Percentiles rank a stretch among this genome's conserved stretches.
These are phyloP conservation scores for Anas georgica DNA, from an alignment of 2,797 vertebrate species.

Conservation along the genomic window DNA sequence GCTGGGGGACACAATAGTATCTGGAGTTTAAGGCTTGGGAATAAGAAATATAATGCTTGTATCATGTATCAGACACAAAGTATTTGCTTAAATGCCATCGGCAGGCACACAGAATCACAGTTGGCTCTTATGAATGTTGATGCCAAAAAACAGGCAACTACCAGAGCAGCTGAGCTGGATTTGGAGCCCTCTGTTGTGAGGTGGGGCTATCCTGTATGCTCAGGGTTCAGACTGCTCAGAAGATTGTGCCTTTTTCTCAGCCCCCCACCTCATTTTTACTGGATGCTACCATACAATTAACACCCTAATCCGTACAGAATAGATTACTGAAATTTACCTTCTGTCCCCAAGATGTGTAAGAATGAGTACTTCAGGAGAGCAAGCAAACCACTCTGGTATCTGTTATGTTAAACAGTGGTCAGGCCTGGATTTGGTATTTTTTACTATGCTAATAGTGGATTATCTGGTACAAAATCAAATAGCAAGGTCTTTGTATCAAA, in stretches of 20 bases:
- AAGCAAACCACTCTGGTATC: background rate
- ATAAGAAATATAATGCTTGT: slow-evolving; percentile 1
- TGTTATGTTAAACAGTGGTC: background rate
- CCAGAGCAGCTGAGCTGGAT: background rate
- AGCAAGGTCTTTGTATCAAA: background rate
- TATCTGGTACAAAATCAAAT: background rate
- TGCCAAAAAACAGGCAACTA: background rate
- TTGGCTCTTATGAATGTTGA: background rate
- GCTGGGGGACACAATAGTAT: background rate
- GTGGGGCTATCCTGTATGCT: background rate
- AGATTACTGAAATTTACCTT: background rate
- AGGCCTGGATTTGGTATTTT: background rate
- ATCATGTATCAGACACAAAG: background rate
- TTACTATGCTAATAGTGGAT: background rate
- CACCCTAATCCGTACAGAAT: background rate
- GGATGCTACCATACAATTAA: background rate
- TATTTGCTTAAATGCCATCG: background rate
- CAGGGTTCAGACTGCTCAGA: rapidly evolving
- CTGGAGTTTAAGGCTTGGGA: background rate
- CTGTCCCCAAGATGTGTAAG: background rate
- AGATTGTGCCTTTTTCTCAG: background rate
- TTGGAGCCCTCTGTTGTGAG: background rate
- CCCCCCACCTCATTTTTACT: background rate
- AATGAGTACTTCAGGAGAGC: background rate
- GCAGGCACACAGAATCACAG: background rate